Evolutionary conservation across 1,140 invertebrate species (phyloP), one percentile per base, ranked within the genome.

Genomic region (Solenopsis invicta): DNA sequence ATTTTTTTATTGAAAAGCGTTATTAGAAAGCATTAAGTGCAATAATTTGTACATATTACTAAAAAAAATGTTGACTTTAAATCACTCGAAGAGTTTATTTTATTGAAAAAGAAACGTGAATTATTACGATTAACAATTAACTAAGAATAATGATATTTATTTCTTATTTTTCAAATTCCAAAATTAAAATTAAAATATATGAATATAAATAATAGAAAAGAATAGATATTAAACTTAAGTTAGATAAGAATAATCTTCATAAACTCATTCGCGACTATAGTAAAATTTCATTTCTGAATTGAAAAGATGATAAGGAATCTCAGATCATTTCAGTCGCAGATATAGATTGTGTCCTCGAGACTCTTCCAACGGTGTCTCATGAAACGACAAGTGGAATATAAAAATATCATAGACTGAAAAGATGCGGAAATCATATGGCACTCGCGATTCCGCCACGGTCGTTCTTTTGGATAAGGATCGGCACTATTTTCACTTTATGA

Each of bases 401-500:
- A 84, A 84, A 84, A 59, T 84, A 84, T 84, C 69, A 74, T 48
- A 72, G 52, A 34, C 64, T 52, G 77, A 41, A 41, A 41, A 41
- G 41, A 10, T 37, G 56, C 21, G 37, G 37, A 74, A 56, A 71
- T 48, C 24, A n/a, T 61, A 50, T 13, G 56, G 6, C 74, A 48
- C 66, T 89, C 62, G 80, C 71, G 50, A 78, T 89, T 85, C 84
- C 77, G 72, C 82, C 80, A 80, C 62, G 77, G 81, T 75, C 84
- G 82, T 87, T 76, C 62, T 64, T 56, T 29, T 24, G 67, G 54
- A 89, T 87, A 90, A 87, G 85, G 88, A 77, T 71, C 90, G 74
- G 75, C 88, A 84, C 84, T 86, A 93, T 93, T 93, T 93, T 92
- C 89, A 91, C 87, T 92, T 88, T 92, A 93, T 91, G 91, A 90